Percentiles rank a stretch among this genome's conserved stretches.
phyloP scores from a whole-genome alignment of 2,888 invertebrate species.

The Fragum whitleyi region DNA sequence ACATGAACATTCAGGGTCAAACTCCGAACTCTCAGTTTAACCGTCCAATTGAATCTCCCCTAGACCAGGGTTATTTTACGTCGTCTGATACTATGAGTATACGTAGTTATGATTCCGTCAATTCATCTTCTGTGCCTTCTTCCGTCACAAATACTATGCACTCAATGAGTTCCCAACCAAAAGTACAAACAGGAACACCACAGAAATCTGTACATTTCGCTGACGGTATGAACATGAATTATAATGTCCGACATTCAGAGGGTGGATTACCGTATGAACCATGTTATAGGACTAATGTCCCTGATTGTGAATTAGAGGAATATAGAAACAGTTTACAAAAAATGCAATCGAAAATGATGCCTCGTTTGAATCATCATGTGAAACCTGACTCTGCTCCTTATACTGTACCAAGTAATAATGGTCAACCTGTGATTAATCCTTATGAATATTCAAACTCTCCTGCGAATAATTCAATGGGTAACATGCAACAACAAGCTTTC shows the following conservation, averaged over 20 bases:
- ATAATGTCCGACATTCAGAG: slow-evolving; percentile 48
- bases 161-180: slow-evolving; percentile 46
- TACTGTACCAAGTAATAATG: slow-evolving; percentile 77
- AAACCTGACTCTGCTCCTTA: slow-evolving; percentile 80
- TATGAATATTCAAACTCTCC: slow-evolving; percentile 63
- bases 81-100: slow-evolving; percentile 77
- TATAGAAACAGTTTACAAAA: slow-evolving; percentile 75
- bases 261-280: slow-evolving; percentile 65
- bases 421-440: slow-evolving; percentile 68
- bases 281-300: slow-evolving; percentile 69
- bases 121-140: slow-evolving; percentile 61
- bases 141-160: slow-evolving; percentile 57
- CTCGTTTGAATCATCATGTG: slow-evolving; percentile 73
- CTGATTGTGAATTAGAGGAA: slow-evolving; percentile 77
- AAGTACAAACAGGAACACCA: slow-evolving; percentile 43
- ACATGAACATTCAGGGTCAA: slow-evolving; percentile 56
- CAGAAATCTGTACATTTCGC: slow-evolving; percentile 78
- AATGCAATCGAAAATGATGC: slow-evolving; percentile 79
- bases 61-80: slow-evolving; percentile 82
- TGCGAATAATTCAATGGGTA: slow-evolving; percentile 29
- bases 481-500: slow-evolving; percentile 67
- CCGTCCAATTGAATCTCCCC: slow-evolving; percentile 77
- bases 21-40: slow-evolving; percentile 65
- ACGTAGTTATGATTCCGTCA: slow-evolving; percentile 74
- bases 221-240: slow-evolving; percentile 59